phyloP scores from a whole-genome alignment of 2,888 invertebrate species.

The Epinotia nisella region DNA sequence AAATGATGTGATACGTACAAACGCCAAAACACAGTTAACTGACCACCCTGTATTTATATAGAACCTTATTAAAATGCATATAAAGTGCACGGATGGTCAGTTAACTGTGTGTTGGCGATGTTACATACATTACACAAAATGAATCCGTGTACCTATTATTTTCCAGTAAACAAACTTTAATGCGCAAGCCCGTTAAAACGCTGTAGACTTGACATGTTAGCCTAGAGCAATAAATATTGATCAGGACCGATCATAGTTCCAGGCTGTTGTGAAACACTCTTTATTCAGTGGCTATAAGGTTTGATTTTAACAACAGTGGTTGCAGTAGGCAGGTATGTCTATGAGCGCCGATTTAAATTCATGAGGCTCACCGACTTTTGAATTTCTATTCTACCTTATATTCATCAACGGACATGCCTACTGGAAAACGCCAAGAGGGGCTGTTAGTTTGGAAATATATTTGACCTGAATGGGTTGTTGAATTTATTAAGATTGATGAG shows the following conservation, averaged over 20 bases:
- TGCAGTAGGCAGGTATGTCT: conserved; percentile 14
- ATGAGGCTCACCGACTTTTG: conserved; percentile 32
- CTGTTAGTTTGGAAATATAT: conserved; percentile 2
- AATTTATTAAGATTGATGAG: background rate
- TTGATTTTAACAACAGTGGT: conserved; percentile 5
- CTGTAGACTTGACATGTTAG: conserved; percentile 33
- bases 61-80: no score
- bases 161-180: conserved; percentile 30
- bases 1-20: background rate
- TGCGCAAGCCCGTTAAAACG: conserved; percentile 27
- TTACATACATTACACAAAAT: background rate
- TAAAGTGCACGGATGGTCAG: no score
- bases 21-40: no score
- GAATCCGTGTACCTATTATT: conserved; percentile 9
- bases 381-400: conserved; percentile 31
- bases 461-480: background rate
- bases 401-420: conserved; percentile 17
- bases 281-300: conserved; percentile 12
- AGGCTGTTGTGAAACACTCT: conserved; percentile 7
- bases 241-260: conserved; percentile 7
- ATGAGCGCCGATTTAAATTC: conserved; percentile 29
- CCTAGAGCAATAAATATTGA: conserved; percentile 41
- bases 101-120: no score
- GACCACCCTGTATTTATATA: no score
- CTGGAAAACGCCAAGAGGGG: background rate